Evolutionary conservation across 2,113 vertebrate genomes (phyloP).

Genomic region (Paramisgurnus dabryanus): DNA sequence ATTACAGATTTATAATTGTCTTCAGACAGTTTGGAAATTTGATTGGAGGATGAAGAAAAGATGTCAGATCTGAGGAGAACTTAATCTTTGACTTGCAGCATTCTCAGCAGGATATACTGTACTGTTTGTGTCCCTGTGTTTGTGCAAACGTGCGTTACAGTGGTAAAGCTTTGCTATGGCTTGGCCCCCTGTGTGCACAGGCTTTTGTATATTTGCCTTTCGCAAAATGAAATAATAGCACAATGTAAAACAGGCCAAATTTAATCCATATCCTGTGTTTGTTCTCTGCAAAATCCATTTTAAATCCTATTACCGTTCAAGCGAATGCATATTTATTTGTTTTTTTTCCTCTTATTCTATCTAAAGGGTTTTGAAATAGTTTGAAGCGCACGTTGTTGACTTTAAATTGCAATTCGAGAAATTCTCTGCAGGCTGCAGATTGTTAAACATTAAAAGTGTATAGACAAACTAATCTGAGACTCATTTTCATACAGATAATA

Average conservation of each 20-base stretch:
- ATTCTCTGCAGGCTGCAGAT: too few species aligned
- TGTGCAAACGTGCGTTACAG: background rate
- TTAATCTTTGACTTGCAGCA: conserved; percentile 29
- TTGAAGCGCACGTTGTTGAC: conserved; percentile 7
- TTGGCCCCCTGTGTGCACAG: conserved; percentile 10
- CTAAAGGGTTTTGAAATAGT: background rate
- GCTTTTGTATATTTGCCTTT: background rate
- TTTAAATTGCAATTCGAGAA: background rate
- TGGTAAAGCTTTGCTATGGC: background rate
- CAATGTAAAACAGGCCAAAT: conserved; percentile 20
- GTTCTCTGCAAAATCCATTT: conserved; percentile 20
- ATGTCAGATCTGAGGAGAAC: conserved; percentile 8
- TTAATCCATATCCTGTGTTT: conserved; percentile 24
- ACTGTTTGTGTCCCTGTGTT: background rate
- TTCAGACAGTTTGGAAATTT: conserved; percentile 23
- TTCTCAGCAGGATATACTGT: conserved; percentile 24
- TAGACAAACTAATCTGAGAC: too few species aligned
- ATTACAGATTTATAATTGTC: conserved; percentile 17
- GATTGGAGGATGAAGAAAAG: conserved; percentile 7
- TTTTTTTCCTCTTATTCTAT: background rate
- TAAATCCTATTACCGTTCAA: conserved; percentile 18
- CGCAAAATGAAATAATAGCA: conserved; percentile 16
- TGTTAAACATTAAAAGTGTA: too few species aligned
- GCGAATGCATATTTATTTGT: conserved; percentile 7
- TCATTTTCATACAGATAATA: too few species aligned